phyloP scores from a whole-genome alignment of 1,140 invertebrate species.

The Drosophila ficusphila region DNA sequence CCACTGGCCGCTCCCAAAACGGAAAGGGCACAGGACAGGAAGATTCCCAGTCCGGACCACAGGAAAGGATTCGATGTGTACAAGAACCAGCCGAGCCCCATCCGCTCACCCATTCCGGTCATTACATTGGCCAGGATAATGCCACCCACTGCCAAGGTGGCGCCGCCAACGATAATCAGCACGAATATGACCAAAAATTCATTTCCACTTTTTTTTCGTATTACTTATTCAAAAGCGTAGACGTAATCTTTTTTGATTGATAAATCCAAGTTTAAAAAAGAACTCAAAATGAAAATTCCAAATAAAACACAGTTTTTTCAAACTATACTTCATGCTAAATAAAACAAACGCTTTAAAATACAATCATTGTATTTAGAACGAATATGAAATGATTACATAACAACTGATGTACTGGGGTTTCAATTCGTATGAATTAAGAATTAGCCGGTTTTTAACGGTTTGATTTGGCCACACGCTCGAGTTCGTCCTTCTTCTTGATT shows the following conservation, averaged over 20 bases:
- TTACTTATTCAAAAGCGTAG: too few relatives aligned
- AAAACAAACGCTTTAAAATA: slow-evolving; percentile 20
- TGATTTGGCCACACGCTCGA: slow-evolving; percentile 99
- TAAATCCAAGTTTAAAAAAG: background rate
- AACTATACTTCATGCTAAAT: too few relatives aligned
- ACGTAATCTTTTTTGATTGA: too few relatives aligned
- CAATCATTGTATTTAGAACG: slow-evolving; percentile 19
- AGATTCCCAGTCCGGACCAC: slow-evolving; percentile 96
- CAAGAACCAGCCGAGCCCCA: slow-evolving; percentile 96
- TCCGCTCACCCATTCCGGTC: slow-evolving; percentile 92
- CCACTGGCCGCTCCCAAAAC: slow-evolving; percentile 99
- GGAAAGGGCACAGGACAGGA: slow-evolving; percentile 95
- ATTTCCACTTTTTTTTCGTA: slow-evolving; percentile 22
- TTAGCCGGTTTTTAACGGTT: slow-evolving; percentile 93
- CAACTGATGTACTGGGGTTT: slow-evolving; percentile 16
- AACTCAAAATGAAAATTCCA: too few relatives aligned
- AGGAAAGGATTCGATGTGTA: slow-evolving; percentile 93
- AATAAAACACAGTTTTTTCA: too few relatives aligned
- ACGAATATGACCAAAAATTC: slow-evolving; percentile 14
- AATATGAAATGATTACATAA: slow-evolving; percentile 23
- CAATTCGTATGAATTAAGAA: background rate
- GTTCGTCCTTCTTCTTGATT: slow-evolving; percentile 99
- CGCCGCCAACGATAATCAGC: slow-evolving; percentile 71
- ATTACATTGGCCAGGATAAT: slow-evolving; percentile 91
- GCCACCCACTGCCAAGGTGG: slow-evolving; percentile 82